phyloP scores from a whole-genome alignment of 2,888 invertebrate species.

The Cantharis lateralis region DNA sequence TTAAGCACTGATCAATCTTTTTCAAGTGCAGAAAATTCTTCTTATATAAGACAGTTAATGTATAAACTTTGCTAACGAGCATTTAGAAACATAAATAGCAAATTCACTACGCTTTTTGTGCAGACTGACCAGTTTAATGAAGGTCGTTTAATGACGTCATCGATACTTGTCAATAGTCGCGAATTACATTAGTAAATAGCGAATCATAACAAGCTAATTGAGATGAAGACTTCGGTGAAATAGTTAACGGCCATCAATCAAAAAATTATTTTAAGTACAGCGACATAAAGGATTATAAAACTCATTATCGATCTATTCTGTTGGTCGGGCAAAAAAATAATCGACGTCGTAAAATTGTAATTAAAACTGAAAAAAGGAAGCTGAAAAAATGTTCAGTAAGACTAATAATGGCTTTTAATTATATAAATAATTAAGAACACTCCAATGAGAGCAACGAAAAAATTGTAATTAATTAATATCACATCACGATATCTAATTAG shows the following conservation, averaged over 20 bases:
- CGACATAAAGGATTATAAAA: not conserved
- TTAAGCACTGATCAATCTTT: conserved; percentile 7
- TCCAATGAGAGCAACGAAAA: not conserved
- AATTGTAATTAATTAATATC: not conserved
- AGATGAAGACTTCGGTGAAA: conserved; percentile 2
- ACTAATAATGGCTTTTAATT: not conserved
- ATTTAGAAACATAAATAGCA: conserved; percentile 24
- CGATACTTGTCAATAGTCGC: conserved; percentile 28
- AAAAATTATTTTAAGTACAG: not conserved
- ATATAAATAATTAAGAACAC: conserved; percentile 1
- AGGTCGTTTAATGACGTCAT: conserved; percentile 22
- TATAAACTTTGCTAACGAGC: conserved; percentile 21
- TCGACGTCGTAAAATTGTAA: not conserved
- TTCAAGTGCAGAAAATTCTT: conserved; percentile 3
- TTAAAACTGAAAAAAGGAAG: not conserved
- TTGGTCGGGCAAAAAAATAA: not conserved
- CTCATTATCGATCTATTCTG: not conserved
- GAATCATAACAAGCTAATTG: conserved; percentile 19
- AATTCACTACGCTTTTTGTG: conserved; percentile 24
- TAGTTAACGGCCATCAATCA: not conserved
- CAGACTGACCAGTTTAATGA: conserved; percentile 22
- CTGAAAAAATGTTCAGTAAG: not conserved
- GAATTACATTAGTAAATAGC: conserved; percentile 13
- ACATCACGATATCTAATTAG: conserved; percentile 26
- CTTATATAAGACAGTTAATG: conserved; percentile 5